Evolutionary conservation across 2,888 invertebrate genomes (phyloP).

Genomic region (Chironomus tentans): DNA sequence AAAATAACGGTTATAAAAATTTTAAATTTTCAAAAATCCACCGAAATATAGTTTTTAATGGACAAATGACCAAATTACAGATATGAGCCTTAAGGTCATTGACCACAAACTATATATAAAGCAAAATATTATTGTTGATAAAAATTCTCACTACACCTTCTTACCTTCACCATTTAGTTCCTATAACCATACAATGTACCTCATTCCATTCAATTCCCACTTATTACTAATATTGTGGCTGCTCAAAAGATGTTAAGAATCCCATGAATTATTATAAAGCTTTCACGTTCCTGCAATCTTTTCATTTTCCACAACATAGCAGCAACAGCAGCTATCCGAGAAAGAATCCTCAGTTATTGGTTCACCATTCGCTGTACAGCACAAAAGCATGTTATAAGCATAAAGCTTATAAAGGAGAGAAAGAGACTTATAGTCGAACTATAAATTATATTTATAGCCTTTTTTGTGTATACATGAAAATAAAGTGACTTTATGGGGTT

Average conservation of each 20-base stretch:
- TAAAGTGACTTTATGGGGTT: background rate
- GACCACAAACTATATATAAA: too few relatives aligned
- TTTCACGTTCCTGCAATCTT: background rate
- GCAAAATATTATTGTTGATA: too few relatives aligned
- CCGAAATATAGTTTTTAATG: too few relatives aligned
- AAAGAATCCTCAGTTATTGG: background rate
- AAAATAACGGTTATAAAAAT: too few relatives aligned
- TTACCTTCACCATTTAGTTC: too few relatives aligned
- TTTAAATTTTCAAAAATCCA: too few relatives aligned
- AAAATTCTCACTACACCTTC: too few relatives aligned
- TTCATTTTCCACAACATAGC: background rate
- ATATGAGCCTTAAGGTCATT: too few relatives aligned
- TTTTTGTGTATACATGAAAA: background rate
- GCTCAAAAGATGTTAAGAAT: background rate
- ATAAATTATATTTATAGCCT: background rate
- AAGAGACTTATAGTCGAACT: background rate
- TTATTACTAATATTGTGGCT: too few relatives aligned
- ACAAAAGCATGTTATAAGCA: background rate
- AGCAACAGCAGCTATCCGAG: background rate
- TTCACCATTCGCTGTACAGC: background rate
- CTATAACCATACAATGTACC: too few relatives aligned
- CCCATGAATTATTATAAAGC: background rate
- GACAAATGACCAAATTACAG: too few relatives aligned
- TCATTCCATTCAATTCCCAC: too few relatives aligned
- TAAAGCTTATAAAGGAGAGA: background rate